Percentiles rank a stretch among this genome's conserved stretches.
These are phyloP conservation scores for Bombus sylvicola DNA, from an alignment of 1,140 invertebrate species.

Conservation along the genomic window DNA sequence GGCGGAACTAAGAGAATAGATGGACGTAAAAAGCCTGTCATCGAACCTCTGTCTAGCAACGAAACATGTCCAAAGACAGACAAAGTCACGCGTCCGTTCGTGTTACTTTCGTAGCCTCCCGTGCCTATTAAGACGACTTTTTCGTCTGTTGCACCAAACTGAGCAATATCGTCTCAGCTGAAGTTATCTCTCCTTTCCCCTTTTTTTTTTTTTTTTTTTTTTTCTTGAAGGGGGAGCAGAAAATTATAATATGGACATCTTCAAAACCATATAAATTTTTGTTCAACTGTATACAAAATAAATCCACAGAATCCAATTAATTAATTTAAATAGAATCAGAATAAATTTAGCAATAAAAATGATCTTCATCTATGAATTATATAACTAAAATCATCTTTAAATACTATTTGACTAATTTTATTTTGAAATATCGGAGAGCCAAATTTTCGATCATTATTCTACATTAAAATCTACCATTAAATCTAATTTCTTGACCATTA, in stretches of 20 bases:
- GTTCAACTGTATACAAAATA: no score
- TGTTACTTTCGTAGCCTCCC: background rate
- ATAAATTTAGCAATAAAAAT: no score
- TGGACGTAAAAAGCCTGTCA: slow-evolving; percentile 28
- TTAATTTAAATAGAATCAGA: no score
- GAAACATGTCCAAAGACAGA: slow-evolving; percentile 17
- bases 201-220: background rate
- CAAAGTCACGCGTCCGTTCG: slow-evolving; percentile 20
- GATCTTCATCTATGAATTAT: background rate
- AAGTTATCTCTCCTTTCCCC: background rate
- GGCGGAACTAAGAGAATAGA: background rate
- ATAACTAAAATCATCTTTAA: background rate
- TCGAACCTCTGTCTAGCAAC: slow-evolving; percentile 15
- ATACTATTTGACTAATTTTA: background rate
- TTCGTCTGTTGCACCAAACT: background rate
- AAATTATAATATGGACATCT: no score
- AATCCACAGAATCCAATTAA: no score
- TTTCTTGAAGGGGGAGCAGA: rapidly evolving
- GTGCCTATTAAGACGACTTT: background rate
- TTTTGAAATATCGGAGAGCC: no score
- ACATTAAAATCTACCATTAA: background rate
- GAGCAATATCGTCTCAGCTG: background rate
- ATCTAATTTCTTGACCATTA: background rate
- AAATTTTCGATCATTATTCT: background rate
- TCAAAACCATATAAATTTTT: no score